phyloP scores from a whole-genome alignment of 2,888 invertebrate species.

The Podabrus alpinus region DNA sequence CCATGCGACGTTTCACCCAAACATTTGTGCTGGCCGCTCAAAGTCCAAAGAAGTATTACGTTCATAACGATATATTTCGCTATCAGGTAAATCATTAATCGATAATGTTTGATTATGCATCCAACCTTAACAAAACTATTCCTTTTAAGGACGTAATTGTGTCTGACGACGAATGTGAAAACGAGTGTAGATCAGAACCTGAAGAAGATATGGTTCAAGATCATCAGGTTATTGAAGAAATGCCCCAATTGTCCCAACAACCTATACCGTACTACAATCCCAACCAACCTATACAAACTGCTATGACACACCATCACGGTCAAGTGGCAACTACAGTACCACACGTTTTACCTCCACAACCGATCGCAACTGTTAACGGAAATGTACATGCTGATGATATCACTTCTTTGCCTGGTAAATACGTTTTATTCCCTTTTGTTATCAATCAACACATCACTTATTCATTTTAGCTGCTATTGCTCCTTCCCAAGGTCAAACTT shows the following conservation, averaged over 20 bases:
- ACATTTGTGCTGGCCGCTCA: constrained; percentile 96
- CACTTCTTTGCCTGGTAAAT: constrained; percentile 44
- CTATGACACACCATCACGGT: constrained; percentile 47
- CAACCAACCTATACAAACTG: constrained; percentile 43
- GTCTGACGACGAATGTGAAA: constrained; percentile 65
- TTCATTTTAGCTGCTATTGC: constrained; percentile 29
- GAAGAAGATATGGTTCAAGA: constrained; percentile 63
- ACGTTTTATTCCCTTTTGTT: neutral
- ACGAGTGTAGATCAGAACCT: constrained; percentile 64
- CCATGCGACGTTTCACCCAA: constrained; percentile 97
- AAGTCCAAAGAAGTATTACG: constrained; percentile 97
- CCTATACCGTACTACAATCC: constrained; percentile 46
- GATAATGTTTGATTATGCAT: neutral
- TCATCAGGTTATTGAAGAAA: constrained; percentile 33
- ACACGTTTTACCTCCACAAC: constrained; percentile 46
- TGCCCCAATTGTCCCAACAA: constrained; percentile 39
- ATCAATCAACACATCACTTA: neutral
- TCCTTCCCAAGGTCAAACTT: constrained; percentile 40
- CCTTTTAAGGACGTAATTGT: constrained; percentile 62
- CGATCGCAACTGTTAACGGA: constrained; percentile 53
- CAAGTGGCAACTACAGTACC: constrained; percentile 43
- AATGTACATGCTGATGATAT: constrained; percentile 54
- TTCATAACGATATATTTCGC: constrained; percentile 98
- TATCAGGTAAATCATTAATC: constrained; percentile 72
- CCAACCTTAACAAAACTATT: neutral